phyloP scores from a whole-genome alignment of 2,113 vertebrate species.

The Carollia perspicillata region DNA sequence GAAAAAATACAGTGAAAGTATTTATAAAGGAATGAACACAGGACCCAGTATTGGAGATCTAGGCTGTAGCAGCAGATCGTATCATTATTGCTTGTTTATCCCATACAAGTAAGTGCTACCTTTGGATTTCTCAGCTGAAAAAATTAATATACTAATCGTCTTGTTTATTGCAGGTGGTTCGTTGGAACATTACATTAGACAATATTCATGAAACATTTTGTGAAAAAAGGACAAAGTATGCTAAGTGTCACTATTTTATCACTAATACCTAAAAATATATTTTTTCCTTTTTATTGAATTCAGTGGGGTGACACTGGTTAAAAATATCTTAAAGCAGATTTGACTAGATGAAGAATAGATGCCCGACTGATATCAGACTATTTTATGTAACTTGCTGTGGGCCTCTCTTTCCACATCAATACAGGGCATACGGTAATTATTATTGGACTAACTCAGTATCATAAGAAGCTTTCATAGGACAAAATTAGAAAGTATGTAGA shows the following conservation, averaged over 20 bases:
- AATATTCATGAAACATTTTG: conserved; percentile 1
- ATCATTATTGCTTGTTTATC: neutral
- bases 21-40: neutral
- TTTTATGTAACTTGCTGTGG: neutral
- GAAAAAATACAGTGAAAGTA: no score
- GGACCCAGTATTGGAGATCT: neutral
- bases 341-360: neutral
- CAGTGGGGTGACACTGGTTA: no score
- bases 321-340: neutral
- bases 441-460: neutral
- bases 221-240: neutral
- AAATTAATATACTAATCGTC: neutral
- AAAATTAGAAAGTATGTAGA: conserved; percentile 29
- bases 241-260: conserved; percentile 28
- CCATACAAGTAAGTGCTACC: neutral
- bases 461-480: neutral
- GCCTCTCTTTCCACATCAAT: neutral
- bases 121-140: neutral
- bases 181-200: neutral
- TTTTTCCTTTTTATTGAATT: no score
- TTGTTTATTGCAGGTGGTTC: neutral
- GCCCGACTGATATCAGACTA: neutral
- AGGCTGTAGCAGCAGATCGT: neutral
- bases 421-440: neutral
- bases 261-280: neutral